Evolutionary conservation across 53 echinoderm and acorn worm genomes (phyloP).

Genomic region (Zoroaster sp.): DNA sequence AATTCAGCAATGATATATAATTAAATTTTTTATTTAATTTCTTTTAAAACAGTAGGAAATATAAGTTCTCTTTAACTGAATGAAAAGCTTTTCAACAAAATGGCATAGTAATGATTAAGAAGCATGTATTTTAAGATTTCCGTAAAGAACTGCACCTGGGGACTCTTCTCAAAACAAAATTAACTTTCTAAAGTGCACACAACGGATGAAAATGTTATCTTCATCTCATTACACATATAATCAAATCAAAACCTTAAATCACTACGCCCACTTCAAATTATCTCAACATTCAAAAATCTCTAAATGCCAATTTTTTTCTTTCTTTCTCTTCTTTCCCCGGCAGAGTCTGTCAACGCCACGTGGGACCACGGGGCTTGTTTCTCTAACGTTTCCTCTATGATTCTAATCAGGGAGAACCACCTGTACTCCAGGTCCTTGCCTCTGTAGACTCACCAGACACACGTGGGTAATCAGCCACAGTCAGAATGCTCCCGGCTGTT

Average conservation of each 20-base stretch:
- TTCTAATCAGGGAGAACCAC: slow-evolving; percentile 37
- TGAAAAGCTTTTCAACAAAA: not conserved
- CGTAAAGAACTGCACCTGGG: not conserved
- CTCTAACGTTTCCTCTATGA: slow-evolving; percentile 19
- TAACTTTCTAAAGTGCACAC: not conserved
- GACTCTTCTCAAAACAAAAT: not conserved
- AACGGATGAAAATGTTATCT: not conserved
- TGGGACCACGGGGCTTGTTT: slow-evolving; percentile 28
- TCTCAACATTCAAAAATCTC: not conserved
- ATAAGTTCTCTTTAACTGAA: not conserved
- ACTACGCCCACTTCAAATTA: not conserved
- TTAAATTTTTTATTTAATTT: too few species aligned
- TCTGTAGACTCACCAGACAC: not conserved
- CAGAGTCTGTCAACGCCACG: slow-evolving; percentile 9
- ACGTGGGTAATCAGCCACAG: not conserved
- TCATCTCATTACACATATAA: not conserved
- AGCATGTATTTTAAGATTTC: not conserved
- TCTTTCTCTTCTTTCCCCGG: not conserved
- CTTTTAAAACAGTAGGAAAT: not conserved
- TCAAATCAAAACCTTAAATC: not conserved
- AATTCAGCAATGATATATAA: too few species aligned
- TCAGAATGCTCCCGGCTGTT: not conserved
- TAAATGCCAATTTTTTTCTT: not conserved
- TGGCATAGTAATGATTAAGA: not conserved
- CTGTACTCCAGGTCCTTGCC: slow-evolving; percentile 3